phyloP scores from a whole-genome alignment of 2,113 vertebrate genomes.

The Anser cygnoides region DNA sequence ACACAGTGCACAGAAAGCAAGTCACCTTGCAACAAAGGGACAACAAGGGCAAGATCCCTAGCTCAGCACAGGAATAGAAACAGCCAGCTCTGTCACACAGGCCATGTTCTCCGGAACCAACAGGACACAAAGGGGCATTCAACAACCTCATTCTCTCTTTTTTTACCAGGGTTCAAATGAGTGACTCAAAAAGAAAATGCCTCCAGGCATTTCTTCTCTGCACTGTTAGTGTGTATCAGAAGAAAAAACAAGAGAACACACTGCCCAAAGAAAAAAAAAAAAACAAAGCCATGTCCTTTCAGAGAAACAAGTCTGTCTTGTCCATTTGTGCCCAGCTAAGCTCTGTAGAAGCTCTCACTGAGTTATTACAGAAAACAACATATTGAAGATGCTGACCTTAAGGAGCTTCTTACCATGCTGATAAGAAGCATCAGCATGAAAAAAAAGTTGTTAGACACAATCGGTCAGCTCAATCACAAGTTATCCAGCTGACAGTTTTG shows the following conservation, averaged over 20 bases:
- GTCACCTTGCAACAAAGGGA: background rate
- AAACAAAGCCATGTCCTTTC: background rate
- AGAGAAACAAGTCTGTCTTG: background rate
- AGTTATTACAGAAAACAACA: background rate
- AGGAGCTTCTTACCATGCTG: background rate
- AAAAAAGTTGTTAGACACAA: background rate
- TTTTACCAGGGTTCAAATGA: background rate
- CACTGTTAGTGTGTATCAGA: background rate
- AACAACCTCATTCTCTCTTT: background rate
- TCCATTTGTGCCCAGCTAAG: background rate
- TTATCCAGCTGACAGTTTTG: background rate
- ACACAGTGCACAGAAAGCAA: background rate
- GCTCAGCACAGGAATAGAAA: background rate
- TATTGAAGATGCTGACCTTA: background rate
- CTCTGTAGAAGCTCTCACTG: background rate
- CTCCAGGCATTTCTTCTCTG: background rate
- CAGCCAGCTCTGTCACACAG: background rate
- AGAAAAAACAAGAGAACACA: background rate
- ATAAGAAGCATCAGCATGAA: background rate
- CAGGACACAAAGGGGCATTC: background rate
- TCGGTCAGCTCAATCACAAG: background rate
- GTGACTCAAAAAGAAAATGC: background rate
- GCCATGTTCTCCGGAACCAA: background rate
- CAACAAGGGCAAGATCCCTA: background rate
- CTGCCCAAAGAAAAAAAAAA: background rate